Conservation (phyloP, 2,888 invertebrate species). For the Lasioglossum pauxillum region DNA sequence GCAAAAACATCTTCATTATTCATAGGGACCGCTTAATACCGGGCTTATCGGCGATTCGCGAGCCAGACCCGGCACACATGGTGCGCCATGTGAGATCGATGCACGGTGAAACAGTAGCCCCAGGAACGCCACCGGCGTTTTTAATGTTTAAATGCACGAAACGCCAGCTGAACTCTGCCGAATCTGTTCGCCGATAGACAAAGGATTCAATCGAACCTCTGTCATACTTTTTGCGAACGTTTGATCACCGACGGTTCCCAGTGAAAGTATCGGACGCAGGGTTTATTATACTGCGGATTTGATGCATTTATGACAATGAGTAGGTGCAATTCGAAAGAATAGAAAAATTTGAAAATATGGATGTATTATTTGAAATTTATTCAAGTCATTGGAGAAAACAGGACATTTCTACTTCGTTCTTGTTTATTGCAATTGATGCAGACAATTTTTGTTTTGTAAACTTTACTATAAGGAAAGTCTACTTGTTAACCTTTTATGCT, state of each 20-base stretch:
- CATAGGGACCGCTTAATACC: constrained; percentile 31
- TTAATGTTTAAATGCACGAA: neutral
- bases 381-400: no score
- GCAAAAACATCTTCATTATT: constrained; percentile 41
- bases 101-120: neutral
- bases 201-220: neutral
- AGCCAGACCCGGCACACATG: constrained; percentile 6
- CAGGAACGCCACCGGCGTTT: neutral
- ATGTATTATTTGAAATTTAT: no score
- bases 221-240: neutral
- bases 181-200: neutral
- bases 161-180: neutral
- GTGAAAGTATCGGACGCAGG: neutral
- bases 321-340: no score
- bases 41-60: constrained; percentile 26
- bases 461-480: no score
- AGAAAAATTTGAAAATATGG: no score
- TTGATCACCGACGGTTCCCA: neutral
- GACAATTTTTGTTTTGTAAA: no score
- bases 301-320: no score
- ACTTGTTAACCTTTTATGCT: no score
- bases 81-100: neutral
- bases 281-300: neutral
- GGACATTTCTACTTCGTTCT: no score
- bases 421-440: no score